phyloP scores from a whole-genome alignment of 2,888 invertebrate genomes.

The Scaptodrosophila latifasciaeformis region DNA sequence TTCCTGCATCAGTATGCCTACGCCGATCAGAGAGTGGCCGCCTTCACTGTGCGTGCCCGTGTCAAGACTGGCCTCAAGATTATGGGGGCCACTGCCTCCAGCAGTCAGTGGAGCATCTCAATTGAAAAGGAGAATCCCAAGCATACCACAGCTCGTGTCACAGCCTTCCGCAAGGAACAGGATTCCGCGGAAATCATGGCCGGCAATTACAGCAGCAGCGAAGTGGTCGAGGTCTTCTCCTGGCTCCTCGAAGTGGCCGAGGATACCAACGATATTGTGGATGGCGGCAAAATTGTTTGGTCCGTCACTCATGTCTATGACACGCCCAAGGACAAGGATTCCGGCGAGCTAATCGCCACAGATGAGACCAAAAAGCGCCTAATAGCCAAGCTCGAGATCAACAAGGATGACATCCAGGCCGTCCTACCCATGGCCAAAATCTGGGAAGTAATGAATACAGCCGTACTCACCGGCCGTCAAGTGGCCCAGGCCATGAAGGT shows the following conservation, averaged over 20 bases:
- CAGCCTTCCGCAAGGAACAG: constrained; percentile 82
- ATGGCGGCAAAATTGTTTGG: constrained; percentile 91
- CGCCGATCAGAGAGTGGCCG: constrained; percentile 81
- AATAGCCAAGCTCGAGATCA: constrained; percentile 89
- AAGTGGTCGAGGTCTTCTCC: constrained; percentile 88
- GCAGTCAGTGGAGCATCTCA: constrained; percentile 89
- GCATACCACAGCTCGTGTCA: constrained; percentile 91
- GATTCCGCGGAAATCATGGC: constrained; percentile 59
- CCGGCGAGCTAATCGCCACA: constrained; percentile 61
- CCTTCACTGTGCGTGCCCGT: constrained; percentile 91
- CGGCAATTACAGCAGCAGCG: constrained; percentile 55
- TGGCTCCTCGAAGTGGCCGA: constrained; percentile 93
- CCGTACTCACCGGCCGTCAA: constrained; percentile 93
- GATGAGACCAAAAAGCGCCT: constrained; percentile 79
- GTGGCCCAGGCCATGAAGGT: constrained; percentile 97
- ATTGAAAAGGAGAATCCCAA: constrained; percentile 88
- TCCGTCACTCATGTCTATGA: constrained; percentile 84
- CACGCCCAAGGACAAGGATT: constrained; percentile 75
- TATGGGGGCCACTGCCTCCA: constrained; percentile 87
- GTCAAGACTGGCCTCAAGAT: constrained; percentile 92
- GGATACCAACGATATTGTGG: constrained; percentile 85
- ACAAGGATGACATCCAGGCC: constrained; percentile 95
- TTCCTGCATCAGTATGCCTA: constrained; percentile 85
- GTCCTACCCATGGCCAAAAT: constrained; percentile 96
- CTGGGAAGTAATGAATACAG: constrained; percentile 96